Percentiles rank a stretch among this genome's conserved stretches.
Conservation (phyloP, 2,797 vertebrate genomes). For the Lepilemur septentrionalis region DNA sequence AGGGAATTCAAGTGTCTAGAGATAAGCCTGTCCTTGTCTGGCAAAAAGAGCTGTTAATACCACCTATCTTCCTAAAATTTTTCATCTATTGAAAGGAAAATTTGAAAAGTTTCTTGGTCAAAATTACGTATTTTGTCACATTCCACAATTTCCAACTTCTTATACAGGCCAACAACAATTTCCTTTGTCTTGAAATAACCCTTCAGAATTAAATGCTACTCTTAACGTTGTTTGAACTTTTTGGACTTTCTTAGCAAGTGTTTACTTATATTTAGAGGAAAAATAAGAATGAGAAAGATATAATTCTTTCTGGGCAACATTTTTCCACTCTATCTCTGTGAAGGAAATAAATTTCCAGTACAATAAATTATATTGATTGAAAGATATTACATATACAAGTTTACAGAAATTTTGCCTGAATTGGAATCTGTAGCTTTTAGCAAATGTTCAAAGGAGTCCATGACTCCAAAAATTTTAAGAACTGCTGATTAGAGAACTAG, state of each 20-base stretch:
- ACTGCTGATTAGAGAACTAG: slow-evolving; percentile 5
- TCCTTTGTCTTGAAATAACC: slow-evolving; percentile 38
- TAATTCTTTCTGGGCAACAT: not conserved
- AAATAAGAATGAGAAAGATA: slow-evolving; percentile 11
- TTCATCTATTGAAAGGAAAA: slow-evolving; percentile 14
- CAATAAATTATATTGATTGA: not conserved
- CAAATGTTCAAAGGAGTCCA: slow-evolving; percentile 22
- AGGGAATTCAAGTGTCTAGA: slow-evolving; percentile 32
- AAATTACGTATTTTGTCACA: not conserved
- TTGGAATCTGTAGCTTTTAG: not conserved
- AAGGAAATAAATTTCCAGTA: not conserved
- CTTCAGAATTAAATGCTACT: slow-evolving; percentile 49
- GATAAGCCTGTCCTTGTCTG: slow-evolving; percentile 46
- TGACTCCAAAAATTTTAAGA: not conserved
- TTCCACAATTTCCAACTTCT: not conserved
- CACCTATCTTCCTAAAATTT: slow-evolving; percentile 16
- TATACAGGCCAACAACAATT: not conserved
- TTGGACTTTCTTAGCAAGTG: not conserved
- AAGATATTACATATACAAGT: not conserved
- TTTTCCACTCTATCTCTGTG: not conserved
- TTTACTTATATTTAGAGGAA: slow-evolving; percentile 35
- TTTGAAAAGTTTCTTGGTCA: slow-evolving; percentile 21
- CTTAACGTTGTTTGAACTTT: slow-evolving; percentile 34
- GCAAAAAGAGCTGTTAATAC: not conserved
- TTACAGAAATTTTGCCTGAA: not conserved